These are phyloP conservation scores for Amphilophus citrinellus DNA, from an alignment of 2,113 vertebrate genomes.

Conservation along the genomic window DNA sequence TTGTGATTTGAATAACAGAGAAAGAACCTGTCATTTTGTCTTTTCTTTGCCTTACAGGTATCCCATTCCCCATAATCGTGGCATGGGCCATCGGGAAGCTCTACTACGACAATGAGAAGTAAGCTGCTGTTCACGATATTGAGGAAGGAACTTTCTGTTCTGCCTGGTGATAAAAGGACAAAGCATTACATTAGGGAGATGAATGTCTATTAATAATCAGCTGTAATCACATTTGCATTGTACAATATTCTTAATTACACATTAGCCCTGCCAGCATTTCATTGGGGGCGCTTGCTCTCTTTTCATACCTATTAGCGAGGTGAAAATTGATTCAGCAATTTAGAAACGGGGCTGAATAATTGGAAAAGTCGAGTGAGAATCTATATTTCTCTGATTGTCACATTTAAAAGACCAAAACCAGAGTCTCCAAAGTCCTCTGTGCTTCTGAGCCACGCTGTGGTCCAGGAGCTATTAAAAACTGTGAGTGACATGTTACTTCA, in stretches of 20 bases:
- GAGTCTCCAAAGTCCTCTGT: background rate
- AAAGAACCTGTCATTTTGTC: constrained; percentile 26
- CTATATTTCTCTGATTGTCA: background rate
- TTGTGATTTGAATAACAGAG: constrained; percentile 34
- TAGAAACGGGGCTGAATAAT: background rate
- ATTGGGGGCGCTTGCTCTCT: background rate
- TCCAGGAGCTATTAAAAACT: background rate
- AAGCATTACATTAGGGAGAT: constrained; percentile 42
- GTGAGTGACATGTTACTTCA: constrained; percentile 11
- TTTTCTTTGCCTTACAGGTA: constrained; percentile 79
- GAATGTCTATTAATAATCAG: constrained; percentile 53
- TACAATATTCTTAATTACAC: constrained; percentile 34
- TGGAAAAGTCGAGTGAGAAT: background rate
- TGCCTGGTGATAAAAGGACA: constrained; percentile 18
- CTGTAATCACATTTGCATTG: constrained; percentile 51
- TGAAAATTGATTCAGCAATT: background rate
- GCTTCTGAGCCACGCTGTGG: background rate
- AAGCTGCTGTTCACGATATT: constrained; percentile 65
- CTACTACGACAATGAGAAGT: constrained; percentile 97
- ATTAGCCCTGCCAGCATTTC: background rate
- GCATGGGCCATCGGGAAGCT: constrained; percentile 94
- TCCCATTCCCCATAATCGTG: constrained; percentile 92
- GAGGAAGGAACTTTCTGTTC: background rate
- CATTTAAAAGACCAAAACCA: background rate
- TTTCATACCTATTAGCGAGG: background rate